Percentiles rank a stretch among this genome's conserved stretches.
These are phyloP conservation scores for Turdus rufiventris DNA, from an alignment of 2,113 vertebrate genomes.

Conservation along the genomic window DNA sequence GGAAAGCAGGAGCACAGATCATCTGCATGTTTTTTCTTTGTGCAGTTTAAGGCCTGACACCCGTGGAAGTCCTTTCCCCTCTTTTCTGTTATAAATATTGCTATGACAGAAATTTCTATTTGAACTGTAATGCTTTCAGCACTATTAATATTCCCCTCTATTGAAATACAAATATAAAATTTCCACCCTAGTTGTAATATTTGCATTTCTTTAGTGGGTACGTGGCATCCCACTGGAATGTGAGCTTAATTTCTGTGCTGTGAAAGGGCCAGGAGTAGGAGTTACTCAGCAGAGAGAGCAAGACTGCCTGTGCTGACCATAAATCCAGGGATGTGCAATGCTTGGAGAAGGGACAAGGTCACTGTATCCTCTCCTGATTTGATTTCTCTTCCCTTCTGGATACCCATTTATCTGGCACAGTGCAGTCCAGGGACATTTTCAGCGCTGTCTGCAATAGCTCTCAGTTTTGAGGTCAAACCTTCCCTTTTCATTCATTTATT, in stretches of 20 bases:
- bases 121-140: background rate
- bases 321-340: background rate
- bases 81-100: background rate
- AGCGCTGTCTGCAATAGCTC: background rate
- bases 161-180: background rate
- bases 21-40: background rate
- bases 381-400: background rate
- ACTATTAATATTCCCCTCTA: background rate
- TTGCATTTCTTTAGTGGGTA: background rate
- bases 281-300: background rate
- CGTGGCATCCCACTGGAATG: accelerated
- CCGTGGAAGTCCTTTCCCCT: background rate
- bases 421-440: background rate
- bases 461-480: background rate
- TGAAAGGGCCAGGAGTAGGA: background rate
- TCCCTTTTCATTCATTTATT: background rate
- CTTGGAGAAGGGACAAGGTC: background rate
- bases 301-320: background rate
- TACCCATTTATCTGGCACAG: background rate
- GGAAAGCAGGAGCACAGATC: background rate
- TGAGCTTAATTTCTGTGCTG: background rate
- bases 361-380: background rate
- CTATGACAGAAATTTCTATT: background rate
- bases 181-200: background rate
- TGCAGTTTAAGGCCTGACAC: accelerated